Conservation (phyloP, 2,888 invertebrate genomes). For the Siphonodentalium dalli region DNA sequence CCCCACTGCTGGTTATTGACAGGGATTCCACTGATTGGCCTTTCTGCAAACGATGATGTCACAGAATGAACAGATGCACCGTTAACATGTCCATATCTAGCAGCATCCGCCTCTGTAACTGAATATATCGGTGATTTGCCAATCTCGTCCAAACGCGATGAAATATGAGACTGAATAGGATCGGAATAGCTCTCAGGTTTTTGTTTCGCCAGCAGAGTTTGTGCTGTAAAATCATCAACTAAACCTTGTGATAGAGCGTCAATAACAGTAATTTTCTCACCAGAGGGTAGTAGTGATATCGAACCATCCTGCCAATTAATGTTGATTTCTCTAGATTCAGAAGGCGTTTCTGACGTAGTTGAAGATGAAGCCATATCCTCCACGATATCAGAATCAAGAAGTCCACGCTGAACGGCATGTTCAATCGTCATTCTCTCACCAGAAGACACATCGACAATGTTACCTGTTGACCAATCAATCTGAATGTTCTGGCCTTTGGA, state of each 20-base stretch:
- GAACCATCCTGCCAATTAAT: constrained; percentile 79
- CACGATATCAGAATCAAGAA: constrained; percentile 73
- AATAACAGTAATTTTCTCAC: constrained; percentile 79
- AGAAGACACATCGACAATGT: constrained; percentile 69
- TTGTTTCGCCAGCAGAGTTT: constrained; percentile 35
- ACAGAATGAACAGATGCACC: too few relatives aligned
- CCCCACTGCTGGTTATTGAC: too few relatives aligned
- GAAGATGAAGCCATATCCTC: constrained; percentile 69
- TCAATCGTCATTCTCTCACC: constrained; percentile 82
- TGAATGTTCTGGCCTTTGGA: too few relatives aligned
- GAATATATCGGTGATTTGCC: too few relatives aligned
- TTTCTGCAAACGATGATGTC: too few relatives aligned
- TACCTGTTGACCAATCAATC: constrained; percentile 51
- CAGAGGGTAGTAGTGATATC: constrained; percentile 69
- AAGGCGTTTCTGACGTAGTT: constrained; percentile 27
- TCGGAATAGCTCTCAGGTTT: too few relatives aligned
- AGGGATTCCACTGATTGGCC: too few relatives aligned
- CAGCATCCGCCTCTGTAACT: too few relatives aligned
- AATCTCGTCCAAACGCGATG: too few relatives aligned
- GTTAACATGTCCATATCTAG: too few relatives aligned
- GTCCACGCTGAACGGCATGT: constrained; percentile 73
- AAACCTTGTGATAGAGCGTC: constrained; percentile 71
- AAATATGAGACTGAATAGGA: too few relatives aligned
- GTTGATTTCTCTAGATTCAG: constrained; percentile 37
- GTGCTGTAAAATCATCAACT: constrained; percentile 46